These are phyloP conservation scores for Ennomos erosarius DNA, from an alignment of 2,888 invertebrate genomes.

Conservation along the genomic window DNA sequence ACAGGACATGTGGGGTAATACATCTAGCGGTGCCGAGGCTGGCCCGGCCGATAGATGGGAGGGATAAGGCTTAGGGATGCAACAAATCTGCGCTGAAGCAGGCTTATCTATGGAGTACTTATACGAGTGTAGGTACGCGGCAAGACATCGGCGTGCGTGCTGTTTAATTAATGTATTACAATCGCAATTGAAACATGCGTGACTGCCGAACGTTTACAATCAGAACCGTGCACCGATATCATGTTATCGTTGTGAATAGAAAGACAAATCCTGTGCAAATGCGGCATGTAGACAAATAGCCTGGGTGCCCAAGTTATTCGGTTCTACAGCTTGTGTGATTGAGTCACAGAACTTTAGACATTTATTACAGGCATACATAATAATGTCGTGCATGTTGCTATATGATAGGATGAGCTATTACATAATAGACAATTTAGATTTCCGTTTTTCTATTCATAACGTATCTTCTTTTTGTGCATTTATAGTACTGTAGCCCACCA, in stretches of 20 bases:
- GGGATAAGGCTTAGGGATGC: conserved; percentile 58
- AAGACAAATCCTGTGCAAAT: conserved; percentile 11
- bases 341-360: no score
- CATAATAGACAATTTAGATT: no score
- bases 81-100: conserved; percentile 49
- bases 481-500: no score
- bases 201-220: conserved; percentile 46
- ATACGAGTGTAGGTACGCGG: conserved; percentile 22
- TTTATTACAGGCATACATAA: no score
- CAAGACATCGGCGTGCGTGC: conserved; percentile 48
- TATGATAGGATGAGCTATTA: no score
- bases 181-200: conserved; percentile 43
- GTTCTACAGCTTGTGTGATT: neutral
- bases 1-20: conserved; percentile 66
- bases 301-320: neutral
- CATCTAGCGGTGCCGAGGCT: conserved; percentile 57
- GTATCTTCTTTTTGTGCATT: no score
- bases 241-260: conserved; percentile 15
- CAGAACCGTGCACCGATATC: conserved; percentile 16
- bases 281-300: conserved; percentile 4
- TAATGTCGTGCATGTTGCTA: no score
- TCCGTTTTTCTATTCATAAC: no score
- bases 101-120: conserved; percentile 19
- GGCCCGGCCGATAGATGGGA: conserved; percentile 36
- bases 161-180: conserved; percentile 57